A percentile compares a stretch with the other conserved stretches of the same genome.
phyloP scores from a whole-genome alignment of 2,888 invertebrate species.

The Mythimna vitellina region DNA sequence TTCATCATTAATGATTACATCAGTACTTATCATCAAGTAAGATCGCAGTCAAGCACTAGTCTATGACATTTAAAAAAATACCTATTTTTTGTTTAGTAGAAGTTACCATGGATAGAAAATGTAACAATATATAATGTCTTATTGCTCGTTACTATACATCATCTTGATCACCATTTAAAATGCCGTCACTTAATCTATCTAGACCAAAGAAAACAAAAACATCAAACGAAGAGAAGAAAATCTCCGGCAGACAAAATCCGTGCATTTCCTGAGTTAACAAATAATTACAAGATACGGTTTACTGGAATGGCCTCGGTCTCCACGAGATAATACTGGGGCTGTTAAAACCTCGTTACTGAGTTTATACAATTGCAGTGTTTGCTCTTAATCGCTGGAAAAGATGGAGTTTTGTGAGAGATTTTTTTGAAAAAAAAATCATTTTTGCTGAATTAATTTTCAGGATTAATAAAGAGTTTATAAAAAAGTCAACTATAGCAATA shows the following conservation, averaged over 20 bases:
- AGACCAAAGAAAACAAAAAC: conserved; percentile 2
- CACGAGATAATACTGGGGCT: conserved; percentile 35
- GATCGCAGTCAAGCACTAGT: no score
- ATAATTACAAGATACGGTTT: conserved; percentile 32
- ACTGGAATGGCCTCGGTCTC: conserved; percentile 18
- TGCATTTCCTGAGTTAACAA: conserved; percentile 30
- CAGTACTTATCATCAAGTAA: no score
- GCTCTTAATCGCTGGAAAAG: conserved; percentile 6
- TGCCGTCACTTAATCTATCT: background rate
- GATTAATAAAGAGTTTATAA: background rate
- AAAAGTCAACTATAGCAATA: no score
- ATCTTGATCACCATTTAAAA: no score
- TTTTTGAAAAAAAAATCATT: background rate
- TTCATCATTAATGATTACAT: no score
- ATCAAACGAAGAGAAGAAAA: background rate
- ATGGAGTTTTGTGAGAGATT: background rate
- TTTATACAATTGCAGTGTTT: conserved; percentile 41
- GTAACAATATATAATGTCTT: no score
- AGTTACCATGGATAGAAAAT: no score
- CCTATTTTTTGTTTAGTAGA: no score
- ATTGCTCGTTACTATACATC: no score
- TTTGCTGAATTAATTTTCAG: background rate
- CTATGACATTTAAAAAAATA: no score
- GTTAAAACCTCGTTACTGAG: conserved; percentile 48
- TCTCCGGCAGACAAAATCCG: conserved; percentile 9